Base-by-base conservation (phyloP, 1,140 invertebrate species). In the Drosophila trapezifrons region DNA sequence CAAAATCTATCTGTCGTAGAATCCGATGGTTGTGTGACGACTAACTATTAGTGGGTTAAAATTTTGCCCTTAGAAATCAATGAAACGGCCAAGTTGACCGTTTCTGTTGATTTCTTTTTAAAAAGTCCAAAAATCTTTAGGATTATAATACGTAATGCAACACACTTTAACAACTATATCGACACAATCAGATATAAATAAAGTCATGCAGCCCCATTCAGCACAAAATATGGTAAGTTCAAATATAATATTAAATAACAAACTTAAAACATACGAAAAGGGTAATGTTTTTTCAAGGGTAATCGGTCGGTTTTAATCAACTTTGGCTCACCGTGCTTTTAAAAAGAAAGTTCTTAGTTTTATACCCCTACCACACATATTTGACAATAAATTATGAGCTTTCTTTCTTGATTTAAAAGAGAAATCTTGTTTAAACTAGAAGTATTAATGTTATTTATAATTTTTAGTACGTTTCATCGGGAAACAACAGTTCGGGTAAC, bases 181-280 rank as follows among this genome's bases (percentile, higher is more conserved):
- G 60, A 70, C 75, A 69, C 78, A 89, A 76, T 32, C 72, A 42
- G 80, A 91, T 51, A 84, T 81, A 76, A 51, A 73, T 32, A 90
- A 65, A 76, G 67, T 64, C 67, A 91, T 91, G 89, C 89, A 91
- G 79, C 89, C 83, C 18, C 89, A 83, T 76, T 78, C 80, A 75
- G 42, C 75, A 52, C 80, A 91, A 91, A 89, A 91, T 73, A 89
- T 91, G 89, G 89, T 91, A 76, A 59, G 80, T 47, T 37, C 8
- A 2, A 37, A 47, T 35, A 8, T 13, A 27, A 37, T 13, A 20
- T 13, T 0, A 12, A 7, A 17, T 59, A 29, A 57, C 13, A 22
- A 10, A 32, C 10, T 10, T 3, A 32, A 32, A 32, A 29, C 8
- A 29, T 1, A 29, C 8, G 7, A 8, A 29, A 29, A 20, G 12